A percentile compares a stretch with the other conserved stretches of the same genome.
These are phyloP conservation scores for Mythimna vitellina DNA, from an alignment of 2,888 invertebrate genomes.

Conservation along the genomic window DNA sequence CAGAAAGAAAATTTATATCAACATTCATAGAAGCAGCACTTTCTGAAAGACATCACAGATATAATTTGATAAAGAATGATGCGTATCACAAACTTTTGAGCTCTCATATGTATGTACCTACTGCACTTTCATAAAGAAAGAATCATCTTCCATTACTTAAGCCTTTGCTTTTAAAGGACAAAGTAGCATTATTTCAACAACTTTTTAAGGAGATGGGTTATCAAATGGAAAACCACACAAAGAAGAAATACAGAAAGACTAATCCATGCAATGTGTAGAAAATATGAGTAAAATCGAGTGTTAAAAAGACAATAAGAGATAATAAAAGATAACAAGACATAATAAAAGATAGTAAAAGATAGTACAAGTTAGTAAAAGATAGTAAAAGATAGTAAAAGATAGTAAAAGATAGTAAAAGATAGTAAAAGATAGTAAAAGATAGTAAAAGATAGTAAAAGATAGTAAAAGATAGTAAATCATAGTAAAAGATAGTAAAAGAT, in stretches of 20 bases:
- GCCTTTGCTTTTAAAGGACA: constrained; percentile 36
- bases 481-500: too few relatives aligned
- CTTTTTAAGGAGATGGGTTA: constrained; percentile 24
- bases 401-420: too few relatives aligned
- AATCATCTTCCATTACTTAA: constrained; percentile 38
- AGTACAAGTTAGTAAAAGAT: too few relatives aligned
- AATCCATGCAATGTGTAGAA: background rate
- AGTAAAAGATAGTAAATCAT: too few relatives aligned
- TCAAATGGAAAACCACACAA: background rate
- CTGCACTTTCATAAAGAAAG: constrained; percentile 20
- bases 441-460: too few relatives aligned
- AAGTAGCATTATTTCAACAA: constrained; percentile 30
- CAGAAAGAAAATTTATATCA: background rate
- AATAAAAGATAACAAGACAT: too few relatives aligned
- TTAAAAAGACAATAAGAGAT: background rate
- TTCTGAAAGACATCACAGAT: background rate
- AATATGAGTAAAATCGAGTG: background rate
- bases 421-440: too few relatives aligned
- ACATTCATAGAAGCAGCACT: background rate
- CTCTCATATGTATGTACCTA: background rate
- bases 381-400: too few relatives aligned
- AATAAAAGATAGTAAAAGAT: too few relatives aligned
- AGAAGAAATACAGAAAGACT: constrained; percentile 6
- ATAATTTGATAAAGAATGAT: constrained; percentile 7
- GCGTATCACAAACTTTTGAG: background rate